Conservation (phyloP, 2,888 invertebrate species). For the Seira musarum region DNA sequence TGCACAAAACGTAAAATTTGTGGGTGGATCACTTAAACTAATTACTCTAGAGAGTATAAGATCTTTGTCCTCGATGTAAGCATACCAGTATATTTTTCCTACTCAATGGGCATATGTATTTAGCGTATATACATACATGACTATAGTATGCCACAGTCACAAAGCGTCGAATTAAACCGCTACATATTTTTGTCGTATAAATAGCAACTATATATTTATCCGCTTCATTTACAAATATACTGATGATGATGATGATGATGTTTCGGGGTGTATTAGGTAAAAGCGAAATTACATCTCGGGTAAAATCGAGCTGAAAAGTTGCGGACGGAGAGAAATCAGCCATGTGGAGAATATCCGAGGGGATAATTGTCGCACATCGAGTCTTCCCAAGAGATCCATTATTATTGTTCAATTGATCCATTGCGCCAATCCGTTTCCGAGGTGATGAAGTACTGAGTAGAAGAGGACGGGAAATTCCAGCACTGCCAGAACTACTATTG, state of each 20-base stretch:
- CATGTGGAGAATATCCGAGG: constrained; percentile 42
- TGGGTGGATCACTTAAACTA: constrained; percentile 22
- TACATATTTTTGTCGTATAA: background rate
- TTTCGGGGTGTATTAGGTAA: no score
- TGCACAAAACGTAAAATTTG: no score
- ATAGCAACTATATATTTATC: constrained; percentile 17
- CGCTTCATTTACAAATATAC: no score
- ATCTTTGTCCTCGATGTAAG: background rate
- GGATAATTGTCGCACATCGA: background rate
- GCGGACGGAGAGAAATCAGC: constrained; percentile 46
- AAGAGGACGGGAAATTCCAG: background rate
- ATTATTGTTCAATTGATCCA: constrained; percentile 48
- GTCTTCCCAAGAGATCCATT: constrained; percentile 36
- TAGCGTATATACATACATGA: background rate
- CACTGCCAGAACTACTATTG: background rate
- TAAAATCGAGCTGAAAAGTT: constrained; percentile 38
- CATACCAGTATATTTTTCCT: background rate
- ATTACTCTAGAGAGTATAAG: constrained; percentile 26
- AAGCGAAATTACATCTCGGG: constrained; percentile 34
- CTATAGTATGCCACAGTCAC: background rate
- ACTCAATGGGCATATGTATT: background rate
- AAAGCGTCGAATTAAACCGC: background rate
- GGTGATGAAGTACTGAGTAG: constrained; percentile 43
- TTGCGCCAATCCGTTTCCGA: constrained; percentile 14
- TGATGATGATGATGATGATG: no score